Percentiles rank a stretch among this genome's conserved stretches.
Conservation (phyloP, 2,797 vertebrate species). For the Geotrypetes seraphini region DNA sequence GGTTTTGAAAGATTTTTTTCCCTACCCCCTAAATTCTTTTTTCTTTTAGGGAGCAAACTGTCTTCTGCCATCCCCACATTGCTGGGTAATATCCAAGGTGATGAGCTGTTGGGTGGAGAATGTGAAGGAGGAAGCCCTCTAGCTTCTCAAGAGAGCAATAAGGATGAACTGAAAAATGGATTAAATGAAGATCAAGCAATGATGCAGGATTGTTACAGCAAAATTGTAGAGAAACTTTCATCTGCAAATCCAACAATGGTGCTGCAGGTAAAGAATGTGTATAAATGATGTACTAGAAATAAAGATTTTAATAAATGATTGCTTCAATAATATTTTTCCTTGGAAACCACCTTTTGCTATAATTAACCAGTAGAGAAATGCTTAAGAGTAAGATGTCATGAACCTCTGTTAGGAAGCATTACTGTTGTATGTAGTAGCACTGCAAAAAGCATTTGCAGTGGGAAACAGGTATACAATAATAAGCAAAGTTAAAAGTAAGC, state of each 20-base stretch:
- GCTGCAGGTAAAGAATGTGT: conserved; percentile 69
- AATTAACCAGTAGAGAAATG: too few species aligned
- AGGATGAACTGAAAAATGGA: conserved; percentile 72
- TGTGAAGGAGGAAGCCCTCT: conserved; percentile 70
- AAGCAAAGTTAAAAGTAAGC: too few species aligned
- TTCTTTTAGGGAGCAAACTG: conserved; percentile 75
- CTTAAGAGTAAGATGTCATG: too few species aligned
- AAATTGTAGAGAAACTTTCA: conserved; percentile 93
- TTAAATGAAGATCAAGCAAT: conserved; percentile 94
- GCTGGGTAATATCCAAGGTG: conserved; percentile 84
- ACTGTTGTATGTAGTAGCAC: too few species aligned
- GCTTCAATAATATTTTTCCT: too few species aligned
- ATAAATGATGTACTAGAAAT: not conserved
- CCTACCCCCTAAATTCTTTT: too few species aligned
- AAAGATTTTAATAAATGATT: not conserved
- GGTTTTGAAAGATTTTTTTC: too few species aligned
- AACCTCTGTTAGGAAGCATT: too few species aligned
- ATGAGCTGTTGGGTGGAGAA: conserved; percentile 66
- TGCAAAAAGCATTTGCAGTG: too few species aligned
- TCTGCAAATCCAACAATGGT: conserved; percentile 96
- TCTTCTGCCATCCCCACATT: conserved; percentile 87
- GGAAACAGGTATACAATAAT: too few species aligned
- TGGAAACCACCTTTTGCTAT: too few species aligned
- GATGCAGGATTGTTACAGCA: conserved; percentile 99
- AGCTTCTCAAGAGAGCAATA: conserved; percentile 67